phyloP scores from a whole-genome alignment of 2,888 invertebrate genomes.

The Papilio demoleus region DNA sequence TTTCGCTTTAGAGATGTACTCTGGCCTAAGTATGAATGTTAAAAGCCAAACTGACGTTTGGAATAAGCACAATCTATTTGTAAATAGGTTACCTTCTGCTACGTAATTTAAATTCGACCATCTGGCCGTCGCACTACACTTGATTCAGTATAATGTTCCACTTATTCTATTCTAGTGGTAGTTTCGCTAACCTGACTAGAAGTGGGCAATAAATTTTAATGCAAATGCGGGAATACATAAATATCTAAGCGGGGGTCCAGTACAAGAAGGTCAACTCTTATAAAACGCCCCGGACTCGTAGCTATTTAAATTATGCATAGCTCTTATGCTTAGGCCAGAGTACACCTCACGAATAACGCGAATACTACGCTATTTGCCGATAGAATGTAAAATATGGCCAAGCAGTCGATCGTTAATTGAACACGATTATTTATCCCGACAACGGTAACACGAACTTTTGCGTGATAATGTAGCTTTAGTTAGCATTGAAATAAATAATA shows the following conservation, averaged over 20 bases:
- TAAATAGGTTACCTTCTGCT: neutral
- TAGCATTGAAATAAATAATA: no score
- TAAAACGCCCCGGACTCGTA: slow-evolving; percentile 11
- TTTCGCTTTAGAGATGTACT: no score
- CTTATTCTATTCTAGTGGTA: slow-evolving; percentile 7
- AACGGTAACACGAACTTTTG: no score
- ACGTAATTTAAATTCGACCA: slow-evolving; percentile 15
- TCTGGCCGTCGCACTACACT: neutral
- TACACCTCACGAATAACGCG: no score
- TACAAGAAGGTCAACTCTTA: slow-evolving; percentile 30
- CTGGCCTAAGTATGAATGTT: no score
- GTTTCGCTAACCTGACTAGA: slow-evolving; percentile 5
- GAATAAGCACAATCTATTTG: slow-evolving; percentile 1
- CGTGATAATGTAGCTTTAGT: no score
- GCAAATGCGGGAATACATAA: slow-evolving; percentile 16
- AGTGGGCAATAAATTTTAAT: slow-evolving; percentile 32
- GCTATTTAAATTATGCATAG: slow-evolving; percentile 19
- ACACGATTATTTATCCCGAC: no score
- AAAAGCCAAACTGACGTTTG: neutral
- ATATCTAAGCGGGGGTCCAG: slow-evolving; percentile 10
- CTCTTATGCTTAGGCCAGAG: neutral
- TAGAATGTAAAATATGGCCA: no score
- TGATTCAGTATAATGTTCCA: slow-evolving; percentile 9
- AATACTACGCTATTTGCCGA: no score
- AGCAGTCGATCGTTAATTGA: no score